These are phyloP conservation scores for Australoheros facetus DNA, from an alignment of 2,797 vertebrate genomes.

Conservation along the genomic window DNA sequence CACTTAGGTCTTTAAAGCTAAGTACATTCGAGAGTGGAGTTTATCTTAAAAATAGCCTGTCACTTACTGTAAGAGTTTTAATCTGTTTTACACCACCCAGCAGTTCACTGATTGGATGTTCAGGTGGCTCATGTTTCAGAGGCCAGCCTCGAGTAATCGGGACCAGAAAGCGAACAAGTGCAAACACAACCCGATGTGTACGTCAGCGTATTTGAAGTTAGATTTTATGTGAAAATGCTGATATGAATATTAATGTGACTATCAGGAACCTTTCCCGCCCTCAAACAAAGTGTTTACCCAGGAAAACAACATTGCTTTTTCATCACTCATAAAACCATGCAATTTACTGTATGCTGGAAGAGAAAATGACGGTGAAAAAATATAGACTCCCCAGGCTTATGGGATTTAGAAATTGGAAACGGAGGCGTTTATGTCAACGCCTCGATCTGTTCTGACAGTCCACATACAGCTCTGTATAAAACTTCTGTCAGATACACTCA, in stretches of 20 bases:
- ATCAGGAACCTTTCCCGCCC: background rate
- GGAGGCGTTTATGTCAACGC: background rate
- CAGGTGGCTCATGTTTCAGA: slow-evolving; percentile 5
- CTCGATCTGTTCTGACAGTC: background rate
- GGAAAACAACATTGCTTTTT: slow-evolving; percentile 3
- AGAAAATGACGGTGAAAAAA: slow-evolving; percentile 12
- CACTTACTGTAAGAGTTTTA: slow-evolving; percentile 48
- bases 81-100: slow-evolving; percentile 47
- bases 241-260: background rate
- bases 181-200: background rate
- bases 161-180: background rate
- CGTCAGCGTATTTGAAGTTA: background rate
- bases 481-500: slow-evolving; percentile 11
- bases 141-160: slow-evolving; percentile 5
- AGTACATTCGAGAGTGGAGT: background rate
- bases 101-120: background rate
- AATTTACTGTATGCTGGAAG: slow-evolving; percentile 9
- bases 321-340: slow-evolving; percentile 25
- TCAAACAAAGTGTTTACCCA: background rate
- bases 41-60: slow-evolving; percentile 41
- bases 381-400: slow-evolving; percentile 10
- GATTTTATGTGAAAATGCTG: background rate
- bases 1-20: background rate
- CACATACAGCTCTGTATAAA: slow-evolving; percentile 17
- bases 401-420: slow-evolving; percentile 29